phyloP scores from a whole-genome alignment of 2,888 invertebrate species.

The Margaritifera margaritifera region DNA sequence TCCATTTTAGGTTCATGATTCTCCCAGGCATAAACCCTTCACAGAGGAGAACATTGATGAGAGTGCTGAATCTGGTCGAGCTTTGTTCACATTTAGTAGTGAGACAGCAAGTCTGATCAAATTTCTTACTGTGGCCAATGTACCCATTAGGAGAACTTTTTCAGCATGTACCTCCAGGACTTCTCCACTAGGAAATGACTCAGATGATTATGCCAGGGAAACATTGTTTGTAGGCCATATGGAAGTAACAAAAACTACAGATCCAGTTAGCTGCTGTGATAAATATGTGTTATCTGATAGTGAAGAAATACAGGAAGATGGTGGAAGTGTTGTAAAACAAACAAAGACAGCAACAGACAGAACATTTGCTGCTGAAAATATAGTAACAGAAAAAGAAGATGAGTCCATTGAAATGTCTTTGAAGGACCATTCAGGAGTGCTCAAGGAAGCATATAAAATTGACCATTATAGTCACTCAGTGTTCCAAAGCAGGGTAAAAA shows the following conservation, averaged over 20 bases:
- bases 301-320: too few species aligned
- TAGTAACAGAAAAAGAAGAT: too few species aligned
- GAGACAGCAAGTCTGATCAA: constrained; percentile 60
- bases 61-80: constrained; percentile 27
- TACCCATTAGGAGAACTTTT: constrained; percentile 1
- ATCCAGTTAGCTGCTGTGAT: background rate
- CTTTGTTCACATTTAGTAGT: constrained; percentile 57
- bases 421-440: too few species aligned
- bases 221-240: background rate
- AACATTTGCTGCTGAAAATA: too few species aligned
- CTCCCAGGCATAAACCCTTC: too few species aligned
- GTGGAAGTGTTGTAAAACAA: too few species aligned
- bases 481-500: too few species aligned
- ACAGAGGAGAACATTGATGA: constrained; percentile 14
- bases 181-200: background rate
- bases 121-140: constrained; percentile 51
- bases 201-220: background rate
- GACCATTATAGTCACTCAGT: too few species aligned
- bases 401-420: too few species aligned
- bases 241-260: background rate
- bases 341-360: too few species aligned
- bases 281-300: too few species aligned
- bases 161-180: background rate
- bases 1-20: constrained; percentile 1
- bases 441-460: too few species aligned